Percentiles rank a stretch among this genome's conserved stretches.
phyloP scores from a whole-genome alignment of 2,797 vertebrate genomes.

The Oophaga sylvatica region DNA sequence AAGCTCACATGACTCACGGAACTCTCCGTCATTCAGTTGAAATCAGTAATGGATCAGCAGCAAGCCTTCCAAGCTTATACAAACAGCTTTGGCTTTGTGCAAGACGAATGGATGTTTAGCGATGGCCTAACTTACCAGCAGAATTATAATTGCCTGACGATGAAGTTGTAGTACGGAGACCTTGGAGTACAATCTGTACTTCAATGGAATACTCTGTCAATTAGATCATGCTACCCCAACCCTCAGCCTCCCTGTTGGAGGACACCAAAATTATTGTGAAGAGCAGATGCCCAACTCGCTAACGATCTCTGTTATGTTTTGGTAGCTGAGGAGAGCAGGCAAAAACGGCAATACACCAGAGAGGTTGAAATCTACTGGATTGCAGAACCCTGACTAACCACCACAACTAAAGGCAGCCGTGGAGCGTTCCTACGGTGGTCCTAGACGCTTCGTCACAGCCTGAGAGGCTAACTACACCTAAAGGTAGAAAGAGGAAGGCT shows the following conservation, averaged over 20 bases:
- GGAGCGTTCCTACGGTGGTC: too few relatives aligned
- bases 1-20: too few relatives aligned
- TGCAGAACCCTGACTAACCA: too few relatives aligned
- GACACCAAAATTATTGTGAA: constrained; percentile 60
- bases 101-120: constrained; percentile 76
- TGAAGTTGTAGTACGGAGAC: constrained; percentile 72
- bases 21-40: too few relatives aligned
- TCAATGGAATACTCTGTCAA: constrained; percentile 78
- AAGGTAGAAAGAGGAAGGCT: too few relatives aligned
- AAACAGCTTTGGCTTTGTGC: constrained; percentile 75
- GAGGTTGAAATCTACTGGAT: too few relatives aligned
- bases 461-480: too few relatives aligned
- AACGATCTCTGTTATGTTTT: too few relatives aligned
- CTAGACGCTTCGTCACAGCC: too few relatives aligned
- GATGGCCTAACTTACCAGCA: constrained; percentile 68
- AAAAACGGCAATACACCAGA: too few relatives aligned
- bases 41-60: constrained; percentile 68
- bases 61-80: constrained; percentile 68
- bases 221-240: constrained; percentile 76
- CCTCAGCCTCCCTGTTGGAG: constrained; percentile 66
- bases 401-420: too few relatives aligned
- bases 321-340: too few relatives aligned
- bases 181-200: constrained; percentile 72
- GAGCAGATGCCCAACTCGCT: constrained; percentile 73
- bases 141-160: constrained; percentile 76